Evolutionary conservation across 2,888 invertebrate species (phyloP).

Genomic region (Drosophila austrosaltans): DNA sequence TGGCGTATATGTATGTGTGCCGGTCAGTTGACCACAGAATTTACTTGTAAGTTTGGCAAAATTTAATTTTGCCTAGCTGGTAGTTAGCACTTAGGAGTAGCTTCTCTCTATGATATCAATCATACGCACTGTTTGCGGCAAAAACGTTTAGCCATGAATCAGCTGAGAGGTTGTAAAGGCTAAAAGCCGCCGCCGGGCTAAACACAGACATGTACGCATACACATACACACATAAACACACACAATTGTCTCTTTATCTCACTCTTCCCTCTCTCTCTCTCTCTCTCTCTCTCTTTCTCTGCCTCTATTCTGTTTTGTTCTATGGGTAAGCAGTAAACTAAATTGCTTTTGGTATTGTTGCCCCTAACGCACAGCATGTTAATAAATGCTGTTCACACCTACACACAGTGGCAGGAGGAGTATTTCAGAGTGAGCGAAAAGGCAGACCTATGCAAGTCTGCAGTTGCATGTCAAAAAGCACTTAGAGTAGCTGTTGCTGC

Average conservation of each 20-base stretch:
- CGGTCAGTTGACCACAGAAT: slow-evolving; percentile 35
- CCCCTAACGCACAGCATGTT: slow-evolving; percentile 59
- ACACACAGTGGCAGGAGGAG: slow-evolving; percentile 42
- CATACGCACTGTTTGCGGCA: slow-evolving; percentile 71
- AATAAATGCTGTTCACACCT: slow-evolving; percentile 76
- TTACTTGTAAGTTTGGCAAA: slow-evolving; percentile 39
- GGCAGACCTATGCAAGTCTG: slow-evolving; percentile 10
- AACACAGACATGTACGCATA: slow-evolving; percentile 40
- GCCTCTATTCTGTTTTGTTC: neutral
- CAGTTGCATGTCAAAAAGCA: slow-evolving; percentile 73
- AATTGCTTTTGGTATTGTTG: slow-evolving; percentile 66
- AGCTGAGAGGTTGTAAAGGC: slow-evolving; percentile 62
- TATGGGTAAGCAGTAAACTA: slow-evolving; percentile 61
- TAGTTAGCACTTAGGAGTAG: slow-evolving; percentile 40
- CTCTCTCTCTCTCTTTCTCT: neutral
- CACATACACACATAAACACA: neutral
- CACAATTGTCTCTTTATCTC: neutral
- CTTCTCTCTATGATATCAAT: slow-evolving; percentile 61
- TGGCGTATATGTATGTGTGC: slow-evolving; percentile 6
- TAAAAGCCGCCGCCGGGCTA: slow-evolving; percentile 47
- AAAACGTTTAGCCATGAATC: slow-evolving; percentile 71
- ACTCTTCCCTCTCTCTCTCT: neutral
- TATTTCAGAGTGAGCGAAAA: slow-evolving; percentile 23
- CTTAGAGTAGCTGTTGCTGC: slow-evolving; percentile 54
- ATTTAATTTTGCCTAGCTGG: slow-evolving; percentile 49